Evolutionary conservation across 1,140 invertebrate species (phyloP).

Genomic region (Xylocopa sonorina): DNA sequence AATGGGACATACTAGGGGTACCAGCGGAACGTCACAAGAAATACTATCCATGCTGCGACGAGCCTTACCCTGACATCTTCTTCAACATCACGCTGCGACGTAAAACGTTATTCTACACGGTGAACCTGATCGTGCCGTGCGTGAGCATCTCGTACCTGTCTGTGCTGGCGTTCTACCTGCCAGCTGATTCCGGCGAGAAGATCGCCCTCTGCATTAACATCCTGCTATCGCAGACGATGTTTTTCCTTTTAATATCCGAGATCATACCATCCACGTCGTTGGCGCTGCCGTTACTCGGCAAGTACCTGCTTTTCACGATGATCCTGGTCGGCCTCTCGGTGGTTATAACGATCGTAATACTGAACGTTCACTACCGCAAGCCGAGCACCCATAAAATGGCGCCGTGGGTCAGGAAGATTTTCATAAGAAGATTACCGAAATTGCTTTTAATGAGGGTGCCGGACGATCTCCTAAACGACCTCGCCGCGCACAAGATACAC

Average conservation of each 20-base stretch:
- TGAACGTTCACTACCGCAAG: slow-evolving; percentile 99
- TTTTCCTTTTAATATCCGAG: slow-evolving; percentile 98
- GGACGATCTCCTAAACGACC: slow-evolving; percentile 89
- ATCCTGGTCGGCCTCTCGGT: slow-evolving; percentile 97
- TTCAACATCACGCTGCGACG: slow-evolving; percentile 98
- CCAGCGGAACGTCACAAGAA: slow-evolving; percentile 94
- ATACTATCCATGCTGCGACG: slow-evolving; percentile 93
- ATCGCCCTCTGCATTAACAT: slow-evolving; percentile 99
- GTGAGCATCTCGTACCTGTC: slow-evolving; percentile 96
- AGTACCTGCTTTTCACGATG: slow-evolving; percentile 99
- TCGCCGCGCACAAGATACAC: slow-evolving; percentile 89
- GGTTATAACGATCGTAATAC: slow-evolving; percentile 97
- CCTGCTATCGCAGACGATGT: slow-evolving; percentile 99
- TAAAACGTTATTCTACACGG: slow-evolving; percentile 98
- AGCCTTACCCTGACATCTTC: slow-evolving; percentile 97
- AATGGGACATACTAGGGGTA: slow-evolving; percentile 98
- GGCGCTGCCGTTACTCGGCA: slow-evolving; percentile 97
- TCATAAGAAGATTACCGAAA: slow-evolving; percentile 92
- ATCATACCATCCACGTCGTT: slow-evolving; percentile 99
- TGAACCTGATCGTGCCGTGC: slow-evolving; percentile 96
- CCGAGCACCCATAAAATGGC: slow-evolving; percentile 99
- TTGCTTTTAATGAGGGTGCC: slow-evolving; percentile 93
- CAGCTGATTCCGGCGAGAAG: slow-evolving; percentile 99
- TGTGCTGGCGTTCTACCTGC: slow-evolving; percentile 97
- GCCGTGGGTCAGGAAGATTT: slow-evolving; percentile 94